Evolutionary conservation across 2,797 vertebrate genomes (phyloP), one percentile per base, ranked within the genome.

Genomic region (Onychomys arenicola): DNA sequence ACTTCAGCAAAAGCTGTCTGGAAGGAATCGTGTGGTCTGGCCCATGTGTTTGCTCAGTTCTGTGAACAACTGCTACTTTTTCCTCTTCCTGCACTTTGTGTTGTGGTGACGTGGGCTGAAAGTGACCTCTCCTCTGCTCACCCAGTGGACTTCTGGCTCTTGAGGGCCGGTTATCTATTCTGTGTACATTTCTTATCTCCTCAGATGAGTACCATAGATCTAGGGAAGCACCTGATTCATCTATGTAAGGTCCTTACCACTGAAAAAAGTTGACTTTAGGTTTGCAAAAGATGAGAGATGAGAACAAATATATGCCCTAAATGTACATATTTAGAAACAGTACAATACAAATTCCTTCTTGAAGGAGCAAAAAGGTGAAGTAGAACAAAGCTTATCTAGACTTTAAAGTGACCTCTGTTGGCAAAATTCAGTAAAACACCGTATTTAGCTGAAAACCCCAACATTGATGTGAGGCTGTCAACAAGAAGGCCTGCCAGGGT

Each of bases 151-250:
- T 34, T 55, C n/a, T 19, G 69, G 37, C 29, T 27, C 76, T 73
- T 46, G 73, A 2, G 11, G 61, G 82, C 12, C 19, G 13, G 80
- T 43, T 75, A 49, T 32, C 89, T 77, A 29, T n/a, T 86, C 17
- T 69, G 93, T 93, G 95, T 89, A 57, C 32, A 37, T 37, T 95
- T 86, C 93, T 96, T 83, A 78, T 95, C 82, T 94, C 61, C 57
- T 82, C 34, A 6, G 57, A 65, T 19, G 89, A 77, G 32, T 17
- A 29, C 71, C 71, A 49, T 5, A 40, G 75, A n/a, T 61, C 81
- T 19, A 49, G 52, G 78, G 73, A 73, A 46, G 65, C 65, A 63
- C n/a, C 88, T 34, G 59, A 61, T 34, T 92, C 69, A 23, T 59
- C 82, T 77, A 1, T 40, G 63, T 10, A 14, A 92, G 80, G 87